Evolutionary conservation across 2,113 vertebrate genomes (phyloP).

Genomic region (Muscicapa adusta): DNA sequence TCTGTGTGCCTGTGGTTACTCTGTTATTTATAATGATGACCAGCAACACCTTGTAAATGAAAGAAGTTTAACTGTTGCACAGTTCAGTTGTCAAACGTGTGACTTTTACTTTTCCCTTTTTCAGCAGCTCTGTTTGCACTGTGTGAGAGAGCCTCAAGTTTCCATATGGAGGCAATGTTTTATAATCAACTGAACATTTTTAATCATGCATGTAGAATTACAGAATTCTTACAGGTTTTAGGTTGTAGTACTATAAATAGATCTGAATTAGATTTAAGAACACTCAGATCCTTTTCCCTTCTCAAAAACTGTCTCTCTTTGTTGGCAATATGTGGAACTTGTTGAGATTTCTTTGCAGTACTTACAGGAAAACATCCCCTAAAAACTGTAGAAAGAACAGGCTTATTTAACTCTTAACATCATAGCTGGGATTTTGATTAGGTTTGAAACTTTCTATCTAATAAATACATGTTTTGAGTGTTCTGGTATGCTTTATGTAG

Average conservation of each 20-base stretch:
- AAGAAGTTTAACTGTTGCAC: background rate
- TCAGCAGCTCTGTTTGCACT: background rate
- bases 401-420: background rate
- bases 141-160: background rate
- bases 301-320: background rate
- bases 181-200: background rate
- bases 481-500: background rate
- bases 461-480: background rate
- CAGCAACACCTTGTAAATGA: background rate
- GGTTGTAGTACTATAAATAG: background rate
- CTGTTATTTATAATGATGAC: background rate
- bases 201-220: background rate
- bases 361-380: background rate
- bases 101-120: background rate
- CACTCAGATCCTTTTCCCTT: background rate
- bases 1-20: rapidly evolving
- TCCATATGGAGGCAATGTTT: background rate
- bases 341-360: background rate
- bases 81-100: background rate
- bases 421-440: background rate
- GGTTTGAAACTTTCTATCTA: background rate
- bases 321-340: background rate
- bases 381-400: background rate
- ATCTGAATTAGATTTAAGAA: background rate
- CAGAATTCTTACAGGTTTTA: background rate